A percentile compares a stretch with the other conserved stretches of the same genome.
Conservation (phyloP, 2,113 vertebrate species). For the Grallaria varia region DNA sequence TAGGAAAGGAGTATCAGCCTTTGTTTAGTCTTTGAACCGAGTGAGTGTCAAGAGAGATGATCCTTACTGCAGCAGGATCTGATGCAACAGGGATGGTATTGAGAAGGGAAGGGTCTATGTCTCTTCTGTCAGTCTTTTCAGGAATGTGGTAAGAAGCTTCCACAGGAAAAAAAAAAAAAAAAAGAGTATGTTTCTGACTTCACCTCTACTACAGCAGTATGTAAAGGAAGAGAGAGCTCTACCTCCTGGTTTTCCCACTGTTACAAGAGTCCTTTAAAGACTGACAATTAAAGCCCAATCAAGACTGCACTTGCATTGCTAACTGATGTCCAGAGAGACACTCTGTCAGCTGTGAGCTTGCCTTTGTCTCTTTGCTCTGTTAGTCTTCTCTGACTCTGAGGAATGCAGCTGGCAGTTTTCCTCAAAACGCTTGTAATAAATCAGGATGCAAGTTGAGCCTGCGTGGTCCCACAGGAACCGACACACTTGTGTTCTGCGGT, state of each 20-base stretch:
- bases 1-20: neutral
- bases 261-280: neutral
- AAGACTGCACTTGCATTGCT: neutral
- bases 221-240: neutral
- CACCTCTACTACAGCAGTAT: neutral
- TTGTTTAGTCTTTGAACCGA: neutral
- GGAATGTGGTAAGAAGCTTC: neutral
- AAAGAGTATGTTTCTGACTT: neutral
- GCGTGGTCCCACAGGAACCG: neutral
- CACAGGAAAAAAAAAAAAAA: neutral
- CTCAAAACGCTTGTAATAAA: neutral
- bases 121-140: neutral
- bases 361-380: neutral
- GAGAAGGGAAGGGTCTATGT: neutral
- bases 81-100: neutral
- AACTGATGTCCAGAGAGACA: neutral
- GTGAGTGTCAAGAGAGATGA: neutral
- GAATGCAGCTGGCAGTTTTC: neutral
- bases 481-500: neutral
- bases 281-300: neutral
- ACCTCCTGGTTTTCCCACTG: neutral
- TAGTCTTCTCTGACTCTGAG: neutral
- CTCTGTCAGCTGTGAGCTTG: neutral
- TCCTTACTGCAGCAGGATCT: neutral
- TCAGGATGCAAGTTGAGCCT: neutral